A percentile compares a stretch with the other conserved stretches of the same genome.
phyloP scores from a whole-genome alignment of 2,888 invertebrate species.

The Ornithoptera alexandrae region DNA sequence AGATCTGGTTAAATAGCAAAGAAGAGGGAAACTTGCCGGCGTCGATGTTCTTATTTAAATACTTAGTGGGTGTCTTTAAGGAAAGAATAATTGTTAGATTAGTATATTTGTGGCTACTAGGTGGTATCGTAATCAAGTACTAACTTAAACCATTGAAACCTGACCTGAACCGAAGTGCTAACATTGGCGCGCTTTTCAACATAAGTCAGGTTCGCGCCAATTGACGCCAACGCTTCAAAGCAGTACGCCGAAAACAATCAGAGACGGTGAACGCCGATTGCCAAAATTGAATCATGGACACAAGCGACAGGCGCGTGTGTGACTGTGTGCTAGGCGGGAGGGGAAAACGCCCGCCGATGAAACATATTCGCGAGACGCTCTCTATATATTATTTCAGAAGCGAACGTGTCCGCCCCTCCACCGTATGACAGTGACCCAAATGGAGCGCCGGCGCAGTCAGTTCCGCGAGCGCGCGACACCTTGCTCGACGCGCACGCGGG shows the following conservation, averaged over 20 bases:
- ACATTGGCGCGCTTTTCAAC: neutral
- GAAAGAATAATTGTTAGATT: no score
- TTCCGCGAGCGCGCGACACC: slow-evolving; percentile 71
- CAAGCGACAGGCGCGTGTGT: slow-evolving; percentile 59
- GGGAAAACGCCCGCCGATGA: slow-evolving; percentile 70
- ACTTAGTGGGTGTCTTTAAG: no score
- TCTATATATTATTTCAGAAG: slow-evolving; percentile 70
- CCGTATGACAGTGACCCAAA: slow-evolving; percentile 78
- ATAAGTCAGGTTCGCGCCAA: slow-evolving; percentile 20
- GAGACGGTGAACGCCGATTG: slow-evolving; percentile 44
- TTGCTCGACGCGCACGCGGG: slow-evolving; percentile 46
- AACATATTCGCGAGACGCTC: slow-evolving; percentile 73
- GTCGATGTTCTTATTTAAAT: no score
- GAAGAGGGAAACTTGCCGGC: no score
- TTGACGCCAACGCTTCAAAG: slow-evolving; percentile 15
- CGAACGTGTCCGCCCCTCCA: slow-evolving; percentile 72
- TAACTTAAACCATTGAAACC: neutral
- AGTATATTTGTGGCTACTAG: no score
- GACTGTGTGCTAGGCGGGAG: slow-evolving; percentile 62
- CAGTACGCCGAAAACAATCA: slow-evolving; percentile 33
- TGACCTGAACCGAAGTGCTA: neutral
- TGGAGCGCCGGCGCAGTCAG: slow-evolving; percentile 76
- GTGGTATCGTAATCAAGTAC: no score
- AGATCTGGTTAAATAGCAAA: no score
- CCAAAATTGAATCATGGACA: slow-evolving; percentile 51